Base-by-base conservation (phyloP, 2,888 invertebrate genomes). In the Archips xylosteana region DNA sequence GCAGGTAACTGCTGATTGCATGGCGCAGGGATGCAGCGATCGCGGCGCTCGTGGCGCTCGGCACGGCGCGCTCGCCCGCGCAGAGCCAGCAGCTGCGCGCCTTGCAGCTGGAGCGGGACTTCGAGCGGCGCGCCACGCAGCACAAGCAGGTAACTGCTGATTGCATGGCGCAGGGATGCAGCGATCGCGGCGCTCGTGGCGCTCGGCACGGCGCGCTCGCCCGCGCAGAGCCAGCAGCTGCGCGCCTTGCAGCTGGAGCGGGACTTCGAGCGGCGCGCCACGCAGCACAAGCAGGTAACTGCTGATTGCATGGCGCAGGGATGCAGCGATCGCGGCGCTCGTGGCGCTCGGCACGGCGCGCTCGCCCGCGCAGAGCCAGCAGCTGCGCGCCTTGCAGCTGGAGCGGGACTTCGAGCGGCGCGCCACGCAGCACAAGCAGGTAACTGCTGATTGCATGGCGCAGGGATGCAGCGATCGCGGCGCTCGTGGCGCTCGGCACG, bases 391-490 rank as follows among this genome's bases (percentile, higher is more conserved):
- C n/a, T 93, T 99, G 71, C 97, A 97, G 78, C 94, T 99, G n/a
- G 99, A 99, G 87, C 95, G 97, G 75, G 99, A 99, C 90, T 99
- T 99, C 88, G 98, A 99, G 87, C 95, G 98, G 66, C 95, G 99
- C 64, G 98, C 98, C 3, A 97, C 97, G 95, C 95, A 83, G 94
- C 96, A 87, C 94, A 96, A 85, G 94, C 96, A 85, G 87, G 90
- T 88, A 75, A 36, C n/a, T n/a, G n/a, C n/a, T n/a, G n/a, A n/a
- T n/a, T n/a, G n/a, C n/a, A n/a, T n/a, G n/a, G n/a, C n/a, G n/a
- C n/a, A n/a, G n/a, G n/a, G n/a, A n/a, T 36, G 36, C 36, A 1
- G 36, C 36, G 36, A 36, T 36, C 76, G 95, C 95, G 0, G 97
- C 98, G 79, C 92, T 99, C 70, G 95, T 97, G 78, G 92, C 96